Evolutionary conservation across 2,113 vertebrate genomes (phyloP), one percentile per base, ranked within the genome.

Genomic region (Percina caprodes): DNA sequence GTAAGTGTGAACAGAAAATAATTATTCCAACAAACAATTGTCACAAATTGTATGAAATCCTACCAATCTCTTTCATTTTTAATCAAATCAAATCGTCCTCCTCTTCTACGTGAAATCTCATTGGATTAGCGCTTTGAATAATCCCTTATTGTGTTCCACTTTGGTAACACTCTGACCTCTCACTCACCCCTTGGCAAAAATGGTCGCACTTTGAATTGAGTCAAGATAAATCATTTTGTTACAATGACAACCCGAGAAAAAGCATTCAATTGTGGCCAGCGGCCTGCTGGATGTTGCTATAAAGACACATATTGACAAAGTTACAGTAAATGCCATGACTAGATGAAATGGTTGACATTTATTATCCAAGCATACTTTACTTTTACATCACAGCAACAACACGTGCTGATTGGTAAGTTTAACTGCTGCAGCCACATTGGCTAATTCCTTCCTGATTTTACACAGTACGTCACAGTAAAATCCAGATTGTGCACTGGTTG

Each of bases 61-160:
- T 23, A 54, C 52, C 52, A 54, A 54, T 54, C 6, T 11, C 14
- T 16, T 3, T 46, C 13, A 23, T 45, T n/a, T 48, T 65, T 65
- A 24, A 12, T 68, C 16, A 51, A 30, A 68, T 68, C 16, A 52
- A 26, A 49, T 52, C 18, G 4, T 35, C 66, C 26, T 69, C 30
- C 66, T 52, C 63, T 49, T 9, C 23, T 49, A 26, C 49, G 49
- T 67, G 16, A 69, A 52, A 69, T 52, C 49, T 35, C 49, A 52
- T 52, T 33, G 26, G 45, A 46, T 49, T 52, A 35, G 46, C 11
- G 26, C 35, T 52, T 33, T 13, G 12, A 69, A 52, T 54, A 52
- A 69, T 33, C 49, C 67, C 13, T 23, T 2, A n/a, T 30, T 15
- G 26, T 15, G 67, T 33, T 69, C 15, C 42, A 11, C 65, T 68